Conservation (phyloP, 2,113 vertebrate species). For the Nesogale talazaci region DNA sequence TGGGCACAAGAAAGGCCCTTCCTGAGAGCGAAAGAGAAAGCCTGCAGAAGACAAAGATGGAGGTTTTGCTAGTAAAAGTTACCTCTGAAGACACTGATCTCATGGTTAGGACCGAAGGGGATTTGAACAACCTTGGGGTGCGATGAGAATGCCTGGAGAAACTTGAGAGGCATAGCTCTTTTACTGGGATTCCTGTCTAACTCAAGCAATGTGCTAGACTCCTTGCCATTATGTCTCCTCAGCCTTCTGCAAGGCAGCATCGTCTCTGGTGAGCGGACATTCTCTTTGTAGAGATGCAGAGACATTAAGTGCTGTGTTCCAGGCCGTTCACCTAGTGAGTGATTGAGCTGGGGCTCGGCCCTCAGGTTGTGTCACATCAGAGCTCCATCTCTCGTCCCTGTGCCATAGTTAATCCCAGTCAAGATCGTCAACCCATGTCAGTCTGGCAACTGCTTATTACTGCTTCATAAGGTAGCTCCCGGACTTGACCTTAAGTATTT, state of each 20-base stretch:
- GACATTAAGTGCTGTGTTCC: not conserved
- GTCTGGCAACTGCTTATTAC: not conserved
- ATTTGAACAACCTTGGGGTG: conserved; percentile 50
- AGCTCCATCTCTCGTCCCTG: not conserved
- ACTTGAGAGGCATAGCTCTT: not conserved
- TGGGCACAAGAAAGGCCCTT: not conserved
- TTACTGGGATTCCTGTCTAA: not conserved
- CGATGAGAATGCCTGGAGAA: conserved; percentile 19
- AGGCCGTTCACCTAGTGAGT: not conserved
- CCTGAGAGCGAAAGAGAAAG: conserved; percentile 36
- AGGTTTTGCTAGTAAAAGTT: conserved; percentile 46
- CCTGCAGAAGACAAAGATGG: not conserved
- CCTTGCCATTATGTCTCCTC: conserved; percentile 43
- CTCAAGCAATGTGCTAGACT: not conserved
- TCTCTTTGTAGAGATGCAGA: conserved; percentile 45
- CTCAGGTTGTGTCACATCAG: not conserved
- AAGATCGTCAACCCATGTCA: not conserved
- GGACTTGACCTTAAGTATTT: not conserved
- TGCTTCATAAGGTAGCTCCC: not conserved
- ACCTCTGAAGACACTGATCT: conserved; percentile 39
- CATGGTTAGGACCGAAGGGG: conserved; percentile 36
- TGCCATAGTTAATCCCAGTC: not conserved
- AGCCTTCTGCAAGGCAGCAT: not conserved
- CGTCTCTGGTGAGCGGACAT: conserved; percentile 27
- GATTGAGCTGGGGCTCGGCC: not conserved